Base-by-base conservation (phyloP, 1,140 invertebrate species). In the Palaemon carinicauda region DNA sequence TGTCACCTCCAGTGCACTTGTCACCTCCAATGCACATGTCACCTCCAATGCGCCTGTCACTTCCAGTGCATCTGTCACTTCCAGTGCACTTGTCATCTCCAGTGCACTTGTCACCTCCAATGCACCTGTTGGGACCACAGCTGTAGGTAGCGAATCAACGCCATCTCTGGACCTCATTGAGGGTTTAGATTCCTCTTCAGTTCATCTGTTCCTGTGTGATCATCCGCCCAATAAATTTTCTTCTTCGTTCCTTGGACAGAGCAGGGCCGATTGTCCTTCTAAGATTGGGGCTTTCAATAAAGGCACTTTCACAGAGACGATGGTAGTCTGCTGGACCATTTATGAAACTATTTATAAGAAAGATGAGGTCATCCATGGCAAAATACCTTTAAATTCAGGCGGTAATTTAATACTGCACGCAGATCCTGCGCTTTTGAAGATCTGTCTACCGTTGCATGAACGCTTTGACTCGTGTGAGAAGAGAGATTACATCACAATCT, bases 161-260 rank as follows among this genome's bases (percentile, higher is more conserved):
- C 7, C 41, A 5, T 7, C 5, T 3, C 7, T 0, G 41, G 41
- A 41, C 12, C 41, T 41, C 12, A 41, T 41, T 41, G 41, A 41
- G 41, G 41, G 41, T 5, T 12, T 41, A 1, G 12, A 41, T 41
- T 41, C 41, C 7, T 41, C 41, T 41, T 7, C 41, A 0, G 41
- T 41, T 41, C 41, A 79, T 3, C 31, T 82, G 80, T 24, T 71
- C 12, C 53, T 84, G 3, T 84, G 82, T 31, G 71, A 78, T 21
- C 82, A 84, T 65, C 73, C 82, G 60, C 82, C 82, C 27, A 3
- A 56, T 60, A 80, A 15, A 19, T 80, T 80, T 33, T 80, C 79
- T 33, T 53, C 82, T 1, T 27, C 7, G 3, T 84, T 77, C 33
- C 52, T n/a, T 50, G 82, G 82, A 14, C 41, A 24, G 31, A 50